These are phyloP conservation scores for Malaclemys terrapin DNA, from an alignment of 2,113 vertebrate genomes.

Conservation along the genomic window DNA sequence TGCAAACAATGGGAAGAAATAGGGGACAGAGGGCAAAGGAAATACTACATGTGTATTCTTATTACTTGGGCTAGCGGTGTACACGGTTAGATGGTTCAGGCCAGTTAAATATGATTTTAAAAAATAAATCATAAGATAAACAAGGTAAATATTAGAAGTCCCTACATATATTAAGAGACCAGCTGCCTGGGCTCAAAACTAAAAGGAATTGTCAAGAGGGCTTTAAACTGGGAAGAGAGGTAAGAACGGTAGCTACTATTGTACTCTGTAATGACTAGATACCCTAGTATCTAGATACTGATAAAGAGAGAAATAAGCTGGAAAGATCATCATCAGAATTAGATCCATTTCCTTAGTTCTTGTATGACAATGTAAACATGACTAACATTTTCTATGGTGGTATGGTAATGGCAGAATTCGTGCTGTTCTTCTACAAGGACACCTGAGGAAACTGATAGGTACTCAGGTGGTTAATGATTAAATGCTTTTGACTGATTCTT, in stretches of 20 bases:
- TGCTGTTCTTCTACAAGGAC: not conserved
- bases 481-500: not conserved
- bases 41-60: not conserved
- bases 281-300: fast-evolving
- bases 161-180: not conserved
- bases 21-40: not conserved
- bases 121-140: not conserved
- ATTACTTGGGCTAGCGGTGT: not conserved
- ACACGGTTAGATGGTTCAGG: not conserved
- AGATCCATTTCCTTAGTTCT: fast-evolving
- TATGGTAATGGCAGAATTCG: not conserved
- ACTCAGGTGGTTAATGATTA: not conserved
- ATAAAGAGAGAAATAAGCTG: not conserved
- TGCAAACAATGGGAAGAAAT: not conserved
- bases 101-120: not conserved
- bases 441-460: not conserved
- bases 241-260: fast-evolving
- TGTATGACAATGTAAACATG: not conserved
- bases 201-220: not conserved
- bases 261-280: not conserved
- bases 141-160: not conserved
- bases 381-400: not conserved
- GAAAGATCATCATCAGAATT: not conserved
- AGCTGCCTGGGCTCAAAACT: not conserved
- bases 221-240: not conserved